These are phyloP conservation scores for Ophioninae sp. DNA, from an alignment of 2,888 invertebrate genomes.

Conservation along the genomic window DNA sequence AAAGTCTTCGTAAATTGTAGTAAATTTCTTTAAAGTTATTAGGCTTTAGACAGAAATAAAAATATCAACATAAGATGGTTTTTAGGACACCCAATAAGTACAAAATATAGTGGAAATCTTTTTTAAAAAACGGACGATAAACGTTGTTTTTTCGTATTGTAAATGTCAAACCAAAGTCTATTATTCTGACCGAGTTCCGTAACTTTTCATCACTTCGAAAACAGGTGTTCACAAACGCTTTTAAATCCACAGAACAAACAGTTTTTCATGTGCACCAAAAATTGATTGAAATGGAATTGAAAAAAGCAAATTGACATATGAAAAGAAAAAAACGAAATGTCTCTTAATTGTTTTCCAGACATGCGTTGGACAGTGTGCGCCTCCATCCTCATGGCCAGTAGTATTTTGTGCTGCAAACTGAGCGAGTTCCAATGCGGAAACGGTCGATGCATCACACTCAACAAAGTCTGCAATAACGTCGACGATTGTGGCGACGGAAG, in stretches of 20 bases:
- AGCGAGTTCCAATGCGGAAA: slow-evolving; percentile 82
- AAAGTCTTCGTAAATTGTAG: too few species aligned
- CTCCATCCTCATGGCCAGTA: slow-evolving; percentile 73
- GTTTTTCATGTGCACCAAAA: background rate
- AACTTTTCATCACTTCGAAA: background rate
- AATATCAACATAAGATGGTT: too few species aligned
- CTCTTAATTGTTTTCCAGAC: slow-evolving; percentile 71
- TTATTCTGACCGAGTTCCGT: background rate
- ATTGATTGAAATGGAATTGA: background rate
- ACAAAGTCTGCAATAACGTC: slow-evolving; percentile 89
- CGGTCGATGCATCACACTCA: slow-evolving; percentile 86
- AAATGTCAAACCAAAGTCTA: too few species aligned
- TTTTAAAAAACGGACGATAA: too few species aligned
- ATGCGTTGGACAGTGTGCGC: slow-evolving; percentile 75
- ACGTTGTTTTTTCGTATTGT: too few species aligned
- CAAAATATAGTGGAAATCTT: too few species aligned
- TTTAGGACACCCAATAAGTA: too few species aligned
- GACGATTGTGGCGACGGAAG: slow-evolving; percentile 90
- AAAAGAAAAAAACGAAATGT: slow-evolving; percentile 24
- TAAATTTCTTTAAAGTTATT: too few species aligned
- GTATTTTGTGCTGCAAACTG: slow-evolving; percentile 81
- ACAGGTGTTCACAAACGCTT: background rate
- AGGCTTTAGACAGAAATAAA: too few species aligned
- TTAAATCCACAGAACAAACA: background rate
- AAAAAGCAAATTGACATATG: background rate